Evolutionary conservation across 2,113 vertebrate genomes (phyloP), one percentile per base, ranked within the genome.

Genomic region (Falcunculus frontatus): DNA sequence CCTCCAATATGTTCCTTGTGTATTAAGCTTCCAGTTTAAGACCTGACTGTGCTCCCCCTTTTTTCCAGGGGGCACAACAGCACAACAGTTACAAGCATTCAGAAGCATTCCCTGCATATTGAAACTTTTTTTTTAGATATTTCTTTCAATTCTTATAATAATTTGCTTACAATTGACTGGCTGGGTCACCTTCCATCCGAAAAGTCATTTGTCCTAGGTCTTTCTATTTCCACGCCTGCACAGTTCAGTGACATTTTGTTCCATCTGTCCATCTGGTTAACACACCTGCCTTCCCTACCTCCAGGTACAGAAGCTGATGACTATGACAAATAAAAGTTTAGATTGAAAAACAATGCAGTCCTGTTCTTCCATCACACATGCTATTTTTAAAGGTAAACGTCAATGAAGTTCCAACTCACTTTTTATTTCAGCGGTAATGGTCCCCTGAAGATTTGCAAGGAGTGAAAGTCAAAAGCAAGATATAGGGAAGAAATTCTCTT

Each of bases 231-330:
- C 86, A 72, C 7, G 7, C 67, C 59, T 90, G 73, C 64, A 92
- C 85, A 75, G 69, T 72, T 89, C 83, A 49, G 77, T 81, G 83
- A 94, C 83, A 86, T 74, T 94, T 94, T 94, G 79, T 91, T 96
- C 95, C 86, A 86, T 81, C 95, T 92, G 92, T 93, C 92, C 96
- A 93, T 96, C 95, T 95, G 96, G 79, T 89, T 96, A 90, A 60
- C 83, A 77, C 94, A 96, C 85, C 95, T 97, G 96, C 73, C 79
- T 92, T 90, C 69, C 46, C 60, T 78, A 92, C 56, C 74, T 96
- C 56, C 69, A 94, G 29, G 37, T 93, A 42, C 83, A 87, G 73
- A 77, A 93, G 73, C 22, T 94, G 93, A 94, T 90, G 95, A 90
- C 92, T 92, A 30, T 63, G 83, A 94, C 47, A 86, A 95, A 92